Percentiles rank a stretch among this genome's conserved stretches.
Evolutionary conservation across 2,797 vertebrate species (phyloP).

Genomic region (Arremon aurantiirostris): DNA sequence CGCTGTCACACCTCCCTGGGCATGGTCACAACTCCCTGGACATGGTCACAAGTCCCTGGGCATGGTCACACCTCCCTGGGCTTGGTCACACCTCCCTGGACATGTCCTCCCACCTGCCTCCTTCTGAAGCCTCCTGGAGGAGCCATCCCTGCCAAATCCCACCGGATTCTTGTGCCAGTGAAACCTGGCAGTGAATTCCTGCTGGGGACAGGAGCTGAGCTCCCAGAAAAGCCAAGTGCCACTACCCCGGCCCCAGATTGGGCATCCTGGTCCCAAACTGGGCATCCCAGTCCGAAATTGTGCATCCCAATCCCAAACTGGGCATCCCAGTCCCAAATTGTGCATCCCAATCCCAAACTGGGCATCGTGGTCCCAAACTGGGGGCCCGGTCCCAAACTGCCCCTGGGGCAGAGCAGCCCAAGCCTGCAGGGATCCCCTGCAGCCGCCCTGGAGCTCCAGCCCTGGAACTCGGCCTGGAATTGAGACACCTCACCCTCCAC

Average conservation of each 20-base stretch:
- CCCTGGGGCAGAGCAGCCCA: too few species aligned
- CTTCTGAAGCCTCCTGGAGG: background rate
- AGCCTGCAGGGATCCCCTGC: too few species aligned
- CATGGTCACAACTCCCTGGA: rapidly evolving
- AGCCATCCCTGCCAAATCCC: background rate
- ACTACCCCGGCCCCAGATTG: background rate
- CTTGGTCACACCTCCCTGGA: rapidly evolving
- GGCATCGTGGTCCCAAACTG: too few species aligned
- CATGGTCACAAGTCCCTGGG: rapidly evolving
- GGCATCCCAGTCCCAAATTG: too few species aligned
- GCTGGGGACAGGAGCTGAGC: background rate
- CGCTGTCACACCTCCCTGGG: rapidly evolving
- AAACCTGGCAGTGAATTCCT: background rate
- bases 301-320: too few species aligned
- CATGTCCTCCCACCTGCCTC: background rate
- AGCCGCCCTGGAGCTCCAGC: too few species aligned
- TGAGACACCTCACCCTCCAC: background rate
- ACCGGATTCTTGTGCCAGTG: background rate
- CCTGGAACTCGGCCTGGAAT: background rate
- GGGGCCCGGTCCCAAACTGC: too few species aligned
- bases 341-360: too few species aligned
- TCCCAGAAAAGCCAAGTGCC: background rate
- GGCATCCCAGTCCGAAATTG: too few species aligned
- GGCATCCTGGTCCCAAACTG: too few species aligned
- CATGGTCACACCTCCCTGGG: rapidly evolving